These are phyloP conservation scores for Apodemia duryi DNA, from an alignment of 2,888 invertebrate species.

Conservation along the genomic window DNA sequence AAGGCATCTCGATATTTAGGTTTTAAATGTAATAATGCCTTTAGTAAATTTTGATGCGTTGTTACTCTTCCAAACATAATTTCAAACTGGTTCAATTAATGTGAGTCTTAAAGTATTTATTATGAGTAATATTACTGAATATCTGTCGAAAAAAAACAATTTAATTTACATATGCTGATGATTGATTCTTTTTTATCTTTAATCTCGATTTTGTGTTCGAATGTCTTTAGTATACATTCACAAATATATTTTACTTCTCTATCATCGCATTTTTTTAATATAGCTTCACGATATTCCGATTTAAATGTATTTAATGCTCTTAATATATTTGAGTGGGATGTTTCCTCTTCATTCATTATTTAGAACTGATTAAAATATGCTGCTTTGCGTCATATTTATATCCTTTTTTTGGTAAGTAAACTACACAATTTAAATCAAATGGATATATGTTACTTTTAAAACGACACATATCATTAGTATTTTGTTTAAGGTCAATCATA, in stretches of 20 bases:
- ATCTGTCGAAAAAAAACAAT: too few relatives aligned
- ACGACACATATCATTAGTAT: slow-evolving; percentile 6
- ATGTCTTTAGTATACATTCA: not conserved
- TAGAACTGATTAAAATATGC: slow-evolving; percentile 31
- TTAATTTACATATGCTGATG: too few relatives aligned
- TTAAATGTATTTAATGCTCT: slow-evolving; percentile 23
- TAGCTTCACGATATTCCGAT: slow-evolving; percentile 1
- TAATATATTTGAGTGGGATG: slow-evolving; percentile 29
- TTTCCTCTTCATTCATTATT: slow-evolving; percentile 30
- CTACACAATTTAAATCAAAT: slow-evolving; percentile 29
- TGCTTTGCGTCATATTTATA: slow-evolving; percentile 32
- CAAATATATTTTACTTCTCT: not conserved
- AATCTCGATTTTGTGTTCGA: not conserved
- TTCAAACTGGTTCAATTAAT: too few relatives aligned
- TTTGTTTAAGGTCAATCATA: not conserved
- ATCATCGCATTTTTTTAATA: not conserved
- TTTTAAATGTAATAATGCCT: too few relatives aligned
- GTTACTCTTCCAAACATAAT: too few relatives aligned
- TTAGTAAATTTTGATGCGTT: too few relatives aligned
- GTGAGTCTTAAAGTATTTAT: too few relatives aligned
- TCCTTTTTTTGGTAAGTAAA: slow-evolving; percentile 30
- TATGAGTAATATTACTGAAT: too few relatives aligned
- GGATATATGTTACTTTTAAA: not conserved
- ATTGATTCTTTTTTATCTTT: too few relatives aligned
- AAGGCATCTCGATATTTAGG: too few relatives aligned